Evolutionary conservation across 2,888 invertebrate genomes (phyloP), one percentile per base, ranked within the genome.

Genomic region (Drosophila stalkeri): DNA sequence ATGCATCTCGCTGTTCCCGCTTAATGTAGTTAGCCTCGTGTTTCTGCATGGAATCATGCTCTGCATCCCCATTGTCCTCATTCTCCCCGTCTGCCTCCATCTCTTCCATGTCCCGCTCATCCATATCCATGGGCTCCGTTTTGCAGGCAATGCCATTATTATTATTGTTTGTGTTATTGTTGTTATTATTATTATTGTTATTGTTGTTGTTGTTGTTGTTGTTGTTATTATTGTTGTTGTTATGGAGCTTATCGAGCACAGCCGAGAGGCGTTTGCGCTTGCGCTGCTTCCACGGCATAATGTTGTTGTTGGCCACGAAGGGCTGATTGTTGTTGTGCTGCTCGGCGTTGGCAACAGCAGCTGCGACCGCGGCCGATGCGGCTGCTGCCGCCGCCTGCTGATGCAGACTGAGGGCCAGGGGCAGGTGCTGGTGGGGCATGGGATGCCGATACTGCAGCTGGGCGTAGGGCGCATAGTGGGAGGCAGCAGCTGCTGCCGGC

Each of bases 261-360:
- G 96, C 96, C 63, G 96, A 97, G 20, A 97, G 94, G 46, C 97
- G 94, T 91, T 97, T 96, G 77, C 97, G 95, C 92, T 97, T 97
- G 79, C 96, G 94, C 81, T 96, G 95, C 91, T 96, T 96, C 92
- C 94, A 91, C 84, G 95, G 94, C 93, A 86, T 64, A 0, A 94
- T 94, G 85, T 95, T 95, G 74, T 95, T 94, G 82, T 95, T 95
- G 75, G 94, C 94, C 72, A 94, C 94, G 75, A 94, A 94, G 60
- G 95, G 94, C 76, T 95, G 94, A 84, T 94, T 94, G 91, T 95
- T 95, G 70, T 68, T 74, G 66, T 77, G 82, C 64, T 84, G 90
- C 75, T 89, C 94, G 90, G 84, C 93, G 90, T 71, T 92, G 43
- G 85, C 86, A n/a, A 75, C 82, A 12, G 77, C 81, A 16, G 77